Base-by-base conservation (phyloP, 2,888 invertebrate genomes). In the Marronus borbonicus region DNA sequence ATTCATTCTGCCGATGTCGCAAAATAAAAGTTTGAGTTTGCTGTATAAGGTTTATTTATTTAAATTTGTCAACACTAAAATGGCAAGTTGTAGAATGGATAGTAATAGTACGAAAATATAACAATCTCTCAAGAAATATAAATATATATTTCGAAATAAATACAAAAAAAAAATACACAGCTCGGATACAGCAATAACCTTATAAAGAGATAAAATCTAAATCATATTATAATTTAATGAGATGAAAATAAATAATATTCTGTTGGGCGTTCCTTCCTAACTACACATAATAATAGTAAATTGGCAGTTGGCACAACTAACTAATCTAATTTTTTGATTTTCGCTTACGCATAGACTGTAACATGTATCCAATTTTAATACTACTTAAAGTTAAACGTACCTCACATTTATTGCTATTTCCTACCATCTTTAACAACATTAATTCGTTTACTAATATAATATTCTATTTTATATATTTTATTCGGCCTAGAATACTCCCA, bases 251-350 rank as follows among this genome's bases (percentile, higher is more conserved):
- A 80, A 80, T 80, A 80, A 80, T 58, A 78, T 74, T 49, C 50
- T 55, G 55, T 20, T 66, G 44, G 62, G 17, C 66, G 44, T 44
- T 44, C 44, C 12, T 8, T 44, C 44, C 10, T 66, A 66, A 49
- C 49, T 66, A 62, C 55, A 17, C 14, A 20, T 39, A 17, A 65
- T 75, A 55, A 69, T 66, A 52, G 49, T 65, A 77, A 75, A 80
- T 80, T 80, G 80, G 81, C 80, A 80, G 77, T 82, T 82, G 82
- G 82, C 82, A 82, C 82, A 80, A n/a, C n/a, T n/a, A n/a, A n/a
- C n/a, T n/a, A n/a, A 78, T 81, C 78, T 79, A 2, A 76, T 50
- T 28, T 65, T 44, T 20, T 55, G 8, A 17, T 24, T 60, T 62
- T 49, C 24, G 20, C 50, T 24, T 20, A 12, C 31, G 24, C 10